Evolutionary conservation across 2,797 vertebrate species (phyloP).

Genomic region (Premnoplex brunnescens): DNA sequence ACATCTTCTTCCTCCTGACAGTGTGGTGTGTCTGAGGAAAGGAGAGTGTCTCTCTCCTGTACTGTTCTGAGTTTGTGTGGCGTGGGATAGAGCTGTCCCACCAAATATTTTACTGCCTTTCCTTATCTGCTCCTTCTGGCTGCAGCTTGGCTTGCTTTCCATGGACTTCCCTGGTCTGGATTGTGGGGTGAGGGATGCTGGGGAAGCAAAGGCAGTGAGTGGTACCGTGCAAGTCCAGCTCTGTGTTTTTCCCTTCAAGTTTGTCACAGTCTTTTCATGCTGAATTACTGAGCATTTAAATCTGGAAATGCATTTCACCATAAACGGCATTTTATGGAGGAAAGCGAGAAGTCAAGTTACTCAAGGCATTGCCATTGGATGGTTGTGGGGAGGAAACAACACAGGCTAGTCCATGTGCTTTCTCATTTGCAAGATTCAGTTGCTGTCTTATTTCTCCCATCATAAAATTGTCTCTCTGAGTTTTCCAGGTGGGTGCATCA

Average conservation of each 20-base stretch:
- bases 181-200: background rate
- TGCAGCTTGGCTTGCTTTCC: background rate
- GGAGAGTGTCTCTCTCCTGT: background rate
- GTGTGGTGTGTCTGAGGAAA: background rate
- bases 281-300: background rate
- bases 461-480: constrained; percentile 39
- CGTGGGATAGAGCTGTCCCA: background rate
- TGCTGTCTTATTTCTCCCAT: constrained; percentile 33
- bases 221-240: background rate
- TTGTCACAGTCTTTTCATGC: background rate
- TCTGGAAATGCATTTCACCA: background rate
- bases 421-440: constrained; percentile 35
- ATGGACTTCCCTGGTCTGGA: fast-evolving
- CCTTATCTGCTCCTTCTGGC: background rate
- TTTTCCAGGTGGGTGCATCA: constrained; percentile 63
- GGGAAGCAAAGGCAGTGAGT: background rate
- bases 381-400: background rate
- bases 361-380: background rate
- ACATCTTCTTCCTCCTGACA: background rate
- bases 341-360: background rate
- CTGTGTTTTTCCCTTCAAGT: background rate
- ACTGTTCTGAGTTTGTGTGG: background rate
- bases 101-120: background rate
- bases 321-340: background rate
- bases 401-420: background rate